Evolutionary conservation across 2,113 vertebrate genomes (phyloP).

Genomic region (Cavia porcellus): DNA sequence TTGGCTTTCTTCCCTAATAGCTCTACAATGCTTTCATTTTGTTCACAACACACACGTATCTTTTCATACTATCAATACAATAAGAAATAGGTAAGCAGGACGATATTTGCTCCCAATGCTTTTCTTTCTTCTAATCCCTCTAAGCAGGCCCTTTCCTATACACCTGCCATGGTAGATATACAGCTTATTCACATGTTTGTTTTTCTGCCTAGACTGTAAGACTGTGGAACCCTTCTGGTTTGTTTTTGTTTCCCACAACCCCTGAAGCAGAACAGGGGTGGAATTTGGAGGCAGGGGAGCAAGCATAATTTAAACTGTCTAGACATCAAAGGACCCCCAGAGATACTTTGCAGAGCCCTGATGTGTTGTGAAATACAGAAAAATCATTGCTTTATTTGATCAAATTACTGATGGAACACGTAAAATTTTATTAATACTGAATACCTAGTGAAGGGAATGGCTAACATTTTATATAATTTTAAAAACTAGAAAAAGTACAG

Average conservation of each 20-base stretch:
- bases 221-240: constrained; percentile 68
- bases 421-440: constrained; percentile 63
- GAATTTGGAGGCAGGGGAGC: constrained; percentile 75
- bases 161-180: constrained; percentile 66
- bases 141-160: not conserved
- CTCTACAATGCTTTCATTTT: not conserved
- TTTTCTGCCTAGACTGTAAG: constrained; percentile 39
- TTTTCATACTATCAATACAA: not conserved
- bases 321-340: constrained; percentile 83
- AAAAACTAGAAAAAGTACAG: constrained; percentile 44
- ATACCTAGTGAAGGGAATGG: constrained; percentile 29
- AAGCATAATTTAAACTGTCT: constrained; percentile 83
- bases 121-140: not conserved
- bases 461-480: constrained; percentile 34
- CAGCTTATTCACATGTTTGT: constrained; percentile 50
- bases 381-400: constrained; percentile 59
- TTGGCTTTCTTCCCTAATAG: not conserved
- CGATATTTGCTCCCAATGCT: not conserved
- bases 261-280: constrained; percentile 77
- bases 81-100: not conserved
- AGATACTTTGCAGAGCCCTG: constrained; percentile 68
- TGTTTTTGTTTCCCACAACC: constrained; percentile 77
- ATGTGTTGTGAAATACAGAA: constrained; percentile 69
- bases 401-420: constrained; percentile 64
- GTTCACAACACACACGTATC: not conserved